Evolutionary conservation across 2,888 invertebrate genomes (phyloP), one percentile per base, ranked within the genome.

Genomic region (Melinaea marsaeus): DNA sequence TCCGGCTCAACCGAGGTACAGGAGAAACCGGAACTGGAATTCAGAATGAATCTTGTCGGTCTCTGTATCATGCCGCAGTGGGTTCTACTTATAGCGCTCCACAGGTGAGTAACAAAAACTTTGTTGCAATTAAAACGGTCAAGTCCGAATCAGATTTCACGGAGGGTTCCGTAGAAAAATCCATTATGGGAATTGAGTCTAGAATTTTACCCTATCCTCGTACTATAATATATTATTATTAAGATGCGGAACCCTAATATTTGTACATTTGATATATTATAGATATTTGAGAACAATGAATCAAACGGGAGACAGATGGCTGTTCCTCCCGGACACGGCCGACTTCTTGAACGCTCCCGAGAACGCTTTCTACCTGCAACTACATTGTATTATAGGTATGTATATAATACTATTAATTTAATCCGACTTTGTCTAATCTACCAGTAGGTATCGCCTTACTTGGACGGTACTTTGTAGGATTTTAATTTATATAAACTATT

Each of bases 291-390:
- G 95, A 69, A 93, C 93, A 64, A 92, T 97, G 81, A 98, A 98
- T 83, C 95, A 95, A 75, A 97, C 97, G 0, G 97, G 97, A 0
- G 95, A 97, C 80, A 94, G 97, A 75, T 97, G 96, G 95, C 89
- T 95, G 51, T 93, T 94, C 78, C 79, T 95, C 13, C 94, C 95
- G 0, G 97, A 97, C 79, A 90, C 96, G 13, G 93, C 94, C 0
- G 94, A 95, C 73, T 95, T 94, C 93, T 81, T 96, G 46, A 89
- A 92, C 54, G 81, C 90, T 55, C 86, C 92, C 0, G 91, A 93
- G 62, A 92, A 93, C 72, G 81, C 84, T 62, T 60, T 88, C 11
- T 91, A 87, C 67, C 83, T 94, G 62, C 91, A 92, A 73, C 72
- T 73, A 3, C 86, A 87, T 69, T 70, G 87, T 48, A 67, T 84